Conservation (phyloP, 2,888 invertebrate genomes). For the Chaitophorus viminalis region DNA sequence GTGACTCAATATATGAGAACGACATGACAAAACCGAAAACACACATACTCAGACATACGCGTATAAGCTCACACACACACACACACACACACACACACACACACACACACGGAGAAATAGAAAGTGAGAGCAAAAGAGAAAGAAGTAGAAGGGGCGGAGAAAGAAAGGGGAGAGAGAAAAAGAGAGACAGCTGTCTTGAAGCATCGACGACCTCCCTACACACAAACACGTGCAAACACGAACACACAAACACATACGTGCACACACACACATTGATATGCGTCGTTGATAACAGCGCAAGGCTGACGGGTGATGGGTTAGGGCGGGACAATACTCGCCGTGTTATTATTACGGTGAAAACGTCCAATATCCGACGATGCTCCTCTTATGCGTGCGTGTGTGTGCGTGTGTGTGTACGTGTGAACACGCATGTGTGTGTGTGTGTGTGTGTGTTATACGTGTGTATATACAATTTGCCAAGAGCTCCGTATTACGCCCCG, state of each 20-base stretch:
- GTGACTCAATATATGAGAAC: conserved; percentile 53
- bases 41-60: not conserved
- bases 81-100: not conserved
- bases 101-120: not conserved
- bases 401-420: conserved; percentile 1
- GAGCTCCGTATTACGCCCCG: conserved; percentile 43
- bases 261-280: not conserved
- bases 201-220: not conserved
- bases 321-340: conserved; percentile 4
- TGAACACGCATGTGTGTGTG: not conserved
- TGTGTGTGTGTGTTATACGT: too few relatives aligned
- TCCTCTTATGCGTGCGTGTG: not conserved
- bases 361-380: conserved; percentile 42
- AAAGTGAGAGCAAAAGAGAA: not conserved
- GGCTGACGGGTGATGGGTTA: not conserved
- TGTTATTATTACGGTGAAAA: conserved; percentile 49
- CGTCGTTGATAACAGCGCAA: conserved; percentile 20
- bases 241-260: not conserved
- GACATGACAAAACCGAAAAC: conserved; percentile 14
- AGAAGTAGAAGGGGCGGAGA: not conserved
- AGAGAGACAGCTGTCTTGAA: conserved; percentile 40
- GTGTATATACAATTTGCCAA: conserved; percentile 35
- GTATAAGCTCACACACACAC: not conserved
- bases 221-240: not conserved
- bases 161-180: not conserved